Conservation (phyloP, 2,888 invertebrate genomes). For the Ochropleura leucogaster region DNA sequence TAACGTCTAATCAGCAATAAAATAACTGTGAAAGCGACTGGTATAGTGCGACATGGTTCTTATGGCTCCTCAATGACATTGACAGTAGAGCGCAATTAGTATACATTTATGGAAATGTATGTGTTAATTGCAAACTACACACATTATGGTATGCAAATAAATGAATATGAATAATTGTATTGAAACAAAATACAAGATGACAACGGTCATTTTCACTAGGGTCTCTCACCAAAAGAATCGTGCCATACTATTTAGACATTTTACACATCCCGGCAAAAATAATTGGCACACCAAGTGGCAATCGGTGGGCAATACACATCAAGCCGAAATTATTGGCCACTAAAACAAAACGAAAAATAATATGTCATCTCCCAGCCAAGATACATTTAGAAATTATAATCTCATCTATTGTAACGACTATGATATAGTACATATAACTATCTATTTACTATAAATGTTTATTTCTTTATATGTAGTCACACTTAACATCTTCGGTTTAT, state of each 20-base stretch:
- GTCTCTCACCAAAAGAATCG: not conserved
- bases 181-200: not conserved
- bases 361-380: slow-evolving; percentile 64
- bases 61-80: not conserved
- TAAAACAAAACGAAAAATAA: slow-evolving; percentile 18
- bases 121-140: too few species aligned
- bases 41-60: not conserved
- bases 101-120: too few species aligned
- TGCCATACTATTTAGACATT: not conserved
- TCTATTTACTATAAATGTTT: slow-evolving; percentile 62
- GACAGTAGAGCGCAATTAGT: not conserved
- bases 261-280: slow-evolving; percentile 65
- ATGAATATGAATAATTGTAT: too few species aligned
- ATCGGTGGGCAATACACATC: slow-evolving; percentile 80
- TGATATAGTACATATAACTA: slow-evolving; percentile 65
- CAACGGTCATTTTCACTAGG: not conserved
- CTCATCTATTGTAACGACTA: slow-evolving; percentile 66
- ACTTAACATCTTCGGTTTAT: slow-evolving; percentile 72
- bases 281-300: slow-evolving; percentile 73
- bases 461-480: slow-evolving; percentile 66
- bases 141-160: too few species aligned
- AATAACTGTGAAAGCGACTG: too few species aligned
- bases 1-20: too few species aligned
- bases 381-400: slow-evolving; percentile 63
- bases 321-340: slow-evolving; percentile 70